Evolutionary conservation across 2,113 vertebrate genomes (phyloP).

Genomic region (Thamnophis sirtalis): DNA sequence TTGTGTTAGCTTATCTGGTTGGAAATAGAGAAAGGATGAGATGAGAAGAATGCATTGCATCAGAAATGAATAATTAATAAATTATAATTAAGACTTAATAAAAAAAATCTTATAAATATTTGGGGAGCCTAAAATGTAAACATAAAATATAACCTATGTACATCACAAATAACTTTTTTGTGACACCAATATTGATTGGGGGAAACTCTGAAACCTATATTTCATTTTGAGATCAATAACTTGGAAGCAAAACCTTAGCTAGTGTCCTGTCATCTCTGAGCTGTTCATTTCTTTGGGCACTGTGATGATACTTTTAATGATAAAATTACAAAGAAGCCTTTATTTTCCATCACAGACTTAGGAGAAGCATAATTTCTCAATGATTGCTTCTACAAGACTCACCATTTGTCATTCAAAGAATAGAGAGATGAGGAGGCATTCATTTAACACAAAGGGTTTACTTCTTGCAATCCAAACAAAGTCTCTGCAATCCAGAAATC

Average conservation of each 20-base stretch:
- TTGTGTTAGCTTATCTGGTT: neutral
- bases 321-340: neutral
- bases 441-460: neutral
- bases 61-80: neutral
- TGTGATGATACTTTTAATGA: neutral
- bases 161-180: constrained; percentile 12
- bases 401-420: neutral
- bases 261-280: neutral
- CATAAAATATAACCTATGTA: neutral
- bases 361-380: constrained; percentile 10
- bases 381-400: neutral
- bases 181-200: neutral
- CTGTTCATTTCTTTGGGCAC: neutral
- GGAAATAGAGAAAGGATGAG: neutral
- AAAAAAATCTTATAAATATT: neutral
- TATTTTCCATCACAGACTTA: neutral
- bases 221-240: constrained; percentile 29
- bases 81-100: neutral
- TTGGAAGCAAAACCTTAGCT: constrained; percentile 24
- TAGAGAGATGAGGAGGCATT: neutral
- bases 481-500: neutral
- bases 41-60: neutral
- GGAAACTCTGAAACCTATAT: constrained; percentile 1
- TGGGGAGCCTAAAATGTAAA: neutral
- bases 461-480: neutral